Percentiles rank a stretch among this genome's conserved stretches.
Conservation (phyloP, 2,797 vertebrate genomes). For the Macropus fuliginosus region DNA sequence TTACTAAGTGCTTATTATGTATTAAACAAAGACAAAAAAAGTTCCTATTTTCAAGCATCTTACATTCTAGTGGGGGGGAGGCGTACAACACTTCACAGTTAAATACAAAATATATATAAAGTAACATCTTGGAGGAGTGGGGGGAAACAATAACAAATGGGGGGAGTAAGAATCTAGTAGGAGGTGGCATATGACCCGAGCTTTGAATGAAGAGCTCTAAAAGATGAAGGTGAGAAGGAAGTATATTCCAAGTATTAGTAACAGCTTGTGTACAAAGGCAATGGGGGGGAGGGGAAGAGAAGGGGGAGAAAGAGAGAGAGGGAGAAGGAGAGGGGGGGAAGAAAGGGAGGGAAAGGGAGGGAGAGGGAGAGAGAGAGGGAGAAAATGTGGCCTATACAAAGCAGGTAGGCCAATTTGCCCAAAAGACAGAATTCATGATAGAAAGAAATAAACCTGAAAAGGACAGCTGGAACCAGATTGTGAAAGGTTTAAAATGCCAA, state of each 20-base stretch:
- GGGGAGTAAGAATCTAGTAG: not conserved
- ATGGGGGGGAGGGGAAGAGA: not conserved
- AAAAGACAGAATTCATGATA: not conserved
- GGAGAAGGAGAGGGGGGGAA: too few species aligned
- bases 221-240: not conserved
- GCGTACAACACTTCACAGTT: not conserved
- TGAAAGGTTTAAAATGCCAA: not conserved
- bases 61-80: not conserved
- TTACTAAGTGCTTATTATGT: not conserved
- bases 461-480: not conserved
- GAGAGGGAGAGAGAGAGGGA: not conserved
- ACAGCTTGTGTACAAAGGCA: not conserved
- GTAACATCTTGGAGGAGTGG: not conserved
- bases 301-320: not conserved
- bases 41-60: not conserved
- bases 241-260: not conserved
- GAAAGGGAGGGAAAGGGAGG: too few species aligned
- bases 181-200: not conserved
- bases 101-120: not conserved
- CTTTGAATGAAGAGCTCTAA: not conserved
- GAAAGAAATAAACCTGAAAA: not conserved
- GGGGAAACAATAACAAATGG: not conserved
- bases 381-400: not conserved
- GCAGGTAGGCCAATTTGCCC: not conserved
- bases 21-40: not conserved